A percentile compares a stretch with the other conserved stretches of the same genome.
These are phyloP conservation scores for Scelioninae gen. 2 DNA, from an alignment of 2,888 invertebrate genomes.

Conservation along the genomic window DNA sequence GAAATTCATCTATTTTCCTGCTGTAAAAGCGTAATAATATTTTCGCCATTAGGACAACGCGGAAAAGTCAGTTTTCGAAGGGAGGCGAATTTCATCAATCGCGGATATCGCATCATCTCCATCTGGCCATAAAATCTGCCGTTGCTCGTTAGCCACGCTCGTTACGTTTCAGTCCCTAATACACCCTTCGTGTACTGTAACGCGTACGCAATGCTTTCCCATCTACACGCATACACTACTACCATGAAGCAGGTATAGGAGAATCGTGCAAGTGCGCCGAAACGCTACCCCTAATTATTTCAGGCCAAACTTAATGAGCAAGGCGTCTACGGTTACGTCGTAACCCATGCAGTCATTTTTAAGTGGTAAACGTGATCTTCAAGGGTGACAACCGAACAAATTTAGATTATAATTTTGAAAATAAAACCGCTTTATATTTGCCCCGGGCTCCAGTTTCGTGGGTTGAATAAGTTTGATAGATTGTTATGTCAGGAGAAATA, in stretches of 20 bases:
- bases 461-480: not conserved
- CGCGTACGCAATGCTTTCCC: constrained; percentile 11
- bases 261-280: constrained; percentile 54
- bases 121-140: constrained; percentile 74
- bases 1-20: constrained; percentile 27
- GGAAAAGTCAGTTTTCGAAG: constrained; percentile 52
- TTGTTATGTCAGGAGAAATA: too few relatives aligned
- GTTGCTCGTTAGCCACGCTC: constrained; percentile 74
- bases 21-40: constrained; percentile 42
- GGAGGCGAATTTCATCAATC: constrained; percentile 68
- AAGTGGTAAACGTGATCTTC: constrained; percentile 60
- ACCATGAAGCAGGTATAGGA: too few relatives aligned
- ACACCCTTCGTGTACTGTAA: constrained; percentile 57
- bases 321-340: constrained; percentile 59
- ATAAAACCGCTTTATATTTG: constrained; percentile 42
- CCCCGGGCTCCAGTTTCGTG: constrained; percentile 19
- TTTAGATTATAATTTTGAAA: constrained; percentile 43
- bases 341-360: constrained; percentile 45
- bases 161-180: constrained; percentile 70
- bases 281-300: constrained; percentile 71
- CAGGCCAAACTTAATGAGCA: constrained; percentile 67
- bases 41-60: constrained; percentile 38
- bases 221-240: not conserved
- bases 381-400: constrained; percentile 51
- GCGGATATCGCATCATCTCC: constrained; percentile 73